Evolutionary conservation across 2,888 invertebrate species (phyloP).

Genomic region (Andrena bicolor): DNA sequence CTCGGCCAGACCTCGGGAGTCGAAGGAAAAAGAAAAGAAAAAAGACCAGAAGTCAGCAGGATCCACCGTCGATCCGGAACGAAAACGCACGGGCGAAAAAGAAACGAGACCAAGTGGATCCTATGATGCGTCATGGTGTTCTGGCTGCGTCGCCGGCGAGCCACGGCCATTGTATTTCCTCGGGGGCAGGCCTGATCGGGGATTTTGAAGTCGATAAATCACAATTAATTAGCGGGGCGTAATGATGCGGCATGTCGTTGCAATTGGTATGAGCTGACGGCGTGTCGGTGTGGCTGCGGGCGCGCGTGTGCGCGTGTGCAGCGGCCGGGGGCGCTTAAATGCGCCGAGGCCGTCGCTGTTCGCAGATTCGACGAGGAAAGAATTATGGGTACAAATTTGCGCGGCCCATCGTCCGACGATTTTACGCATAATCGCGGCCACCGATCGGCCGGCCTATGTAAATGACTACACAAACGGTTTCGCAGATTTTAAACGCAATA

Average conservation of each 20-base stretch:
- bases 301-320: conserved; percentile 61
- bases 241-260: conserved; percentile 84
- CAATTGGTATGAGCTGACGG: conserved; percentile 81
- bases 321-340: conserved; percentile 59
- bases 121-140: conserved; percentile 57
- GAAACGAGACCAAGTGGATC: conserved; percentile 30
- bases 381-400: conserved; percentile 73
- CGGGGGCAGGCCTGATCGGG: conserved; percentile 67
- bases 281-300: conserved; percentile 61
- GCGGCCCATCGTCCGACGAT: conserved; percentile 52
- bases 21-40: not conserved
- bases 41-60: conserved; percentile 7
- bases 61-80: conserved; percentile 37
- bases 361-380: conserved; percentile 68
- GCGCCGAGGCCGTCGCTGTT: conserved; percentile 57
- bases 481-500: conserved; percentile 58
- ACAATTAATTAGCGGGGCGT: conserved; percentile 85
- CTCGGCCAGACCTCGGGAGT: not conserved
- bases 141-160: conserved; percentile 46
- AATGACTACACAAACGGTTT: conserved; percentile 55
- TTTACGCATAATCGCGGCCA: conserved; percentile 60
- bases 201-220: conserved; percentile 83
- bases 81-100: conserved; percentile 36
- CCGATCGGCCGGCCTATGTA: conserved; percentile 57
- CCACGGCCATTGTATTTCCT: conserved; percentile 69